Evolutionary conservation across 2,113 vertebrate species (phyloP).

Genomic region (Jaculus jaculus): DNA sequence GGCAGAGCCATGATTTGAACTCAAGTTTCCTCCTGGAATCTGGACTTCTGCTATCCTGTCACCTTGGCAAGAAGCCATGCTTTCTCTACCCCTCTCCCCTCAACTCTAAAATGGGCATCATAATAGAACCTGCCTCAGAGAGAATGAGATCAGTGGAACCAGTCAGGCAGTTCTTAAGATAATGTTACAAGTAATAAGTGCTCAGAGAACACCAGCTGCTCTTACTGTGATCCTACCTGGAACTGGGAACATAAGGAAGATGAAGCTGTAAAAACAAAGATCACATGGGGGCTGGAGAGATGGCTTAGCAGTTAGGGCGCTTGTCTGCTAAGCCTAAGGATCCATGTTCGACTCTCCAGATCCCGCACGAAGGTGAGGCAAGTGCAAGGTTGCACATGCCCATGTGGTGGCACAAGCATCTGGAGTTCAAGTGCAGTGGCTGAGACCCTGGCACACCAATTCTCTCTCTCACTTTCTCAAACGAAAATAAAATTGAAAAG

Average conservation of each 20-base stretch:
- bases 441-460: too few species aligned
- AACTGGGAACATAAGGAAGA: background rate
- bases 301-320: too few species aligned
- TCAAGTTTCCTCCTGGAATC: background rate
- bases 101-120: background rate
- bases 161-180: background rate
- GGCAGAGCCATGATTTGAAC: background rate
- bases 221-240: background rate
- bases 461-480: too few species aligned
- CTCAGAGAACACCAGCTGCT: background rate
- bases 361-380: too few species aligned
- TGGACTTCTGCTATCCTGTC: background rate
- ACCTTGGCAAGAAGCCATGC: background rate
- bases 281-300: too few species aligned
- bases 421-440: too few species aligned
- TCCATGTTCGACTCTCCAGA: too few species aligned
- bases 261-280: background rate
- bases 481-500: too few species aligned
- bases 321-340: too few species aligned
- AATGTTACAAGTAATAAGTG: too few species aligned
- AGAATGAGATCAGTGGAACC: background rate
- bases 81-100: background rate
- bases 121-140: background rate
- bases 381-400: too few species aligned
- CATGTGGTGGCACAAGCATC: too few species aligned